phyloP scores from a whole-genome alignment of 2,113 vertebrate genomes.

The Epinephelus fuscoguttatus region DNA sequence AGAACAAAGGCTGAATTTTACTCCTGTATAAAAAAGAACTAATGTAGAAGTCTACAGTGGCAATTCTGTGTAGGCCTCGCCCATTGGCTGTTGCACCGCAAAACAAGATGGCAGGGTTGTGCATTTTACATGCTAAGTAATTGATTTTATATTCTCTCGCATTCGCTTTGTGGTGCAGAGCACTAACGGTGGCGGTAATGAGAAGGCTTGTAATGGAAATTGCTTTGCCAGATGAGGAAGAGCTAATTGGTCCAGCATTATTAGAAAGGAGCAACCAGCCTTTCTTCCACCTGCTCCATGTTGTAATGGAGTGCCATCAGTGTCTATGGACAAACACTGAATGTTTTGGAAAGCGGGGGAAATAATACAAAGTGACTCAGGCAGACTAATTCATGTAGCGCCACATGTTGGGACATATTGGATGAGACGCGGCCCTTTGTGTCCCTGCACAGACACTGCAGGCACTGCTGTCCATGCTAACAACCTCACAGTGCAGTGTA shows the following conservation, averaged over 20 bases:
- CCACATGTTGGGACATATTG: neutral
- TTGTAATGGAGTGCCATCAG: neutral
- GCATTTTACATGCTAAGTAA: constrained; percentile 6
- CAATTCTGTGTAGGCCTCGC: neutral
- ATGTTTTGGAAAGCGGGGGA: neutral
- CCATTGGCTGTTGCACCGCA: neutral
- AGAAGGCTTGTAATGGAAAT: constrained; percentile 24
- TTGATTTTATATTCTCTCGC: neutral
- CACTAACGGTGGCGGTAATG: neutral
- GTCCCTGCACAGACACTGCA: neutral
- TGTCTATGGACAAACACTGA: neutral
- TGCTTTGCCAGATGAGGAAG: constrained; percentile 5
- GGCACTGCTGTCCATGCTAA: neutral
- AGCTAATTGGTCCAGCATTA: constrained; percentile 12
- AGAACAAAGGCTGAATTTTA: constrained; percentile 18
- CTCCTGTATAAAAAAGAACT: neutral
- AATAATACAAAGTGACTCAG: neutral
- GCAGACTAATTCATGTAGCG: neutral
- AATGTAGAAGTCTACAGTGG: neutral
- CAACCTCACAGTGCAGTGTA: neutral
- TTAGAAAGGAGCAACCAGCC: neutral
- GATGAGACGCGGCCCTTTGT: neutral
- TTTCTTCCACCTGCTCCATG: neutral
- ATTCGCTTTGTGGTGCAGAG: neutral
- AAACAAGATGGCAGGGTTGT: neutral